phyloP scores from a whole-genome alignment of 1,140 invertebrate species.

The Drosophila ficusphila region DNA sequence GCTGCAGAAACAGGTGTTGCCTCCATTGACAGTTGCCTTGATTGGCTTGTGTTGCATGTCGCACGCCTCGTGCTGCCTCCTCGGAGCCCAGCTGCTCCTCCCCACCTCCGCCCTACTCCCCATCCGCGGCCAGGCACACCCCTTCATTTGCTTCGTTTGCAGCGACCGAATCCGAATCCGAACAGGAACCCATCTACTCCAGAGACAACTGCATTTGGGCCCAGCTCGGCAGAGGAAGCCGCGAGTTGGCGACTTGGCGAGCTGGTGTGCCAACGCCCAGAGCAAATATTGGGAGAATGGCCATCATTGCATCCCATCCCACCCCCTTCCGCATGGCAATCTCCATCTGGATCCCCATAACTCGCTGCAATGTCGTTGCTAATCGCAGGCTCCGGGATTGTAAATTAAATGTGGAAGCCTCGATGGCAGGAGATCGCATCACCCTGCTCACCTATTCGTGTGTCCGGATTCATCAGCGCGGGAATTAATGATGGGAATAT shows the following conservation, averaged over 20 bases:
- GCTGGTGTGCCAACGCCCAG: slow-evolving; percentile 54
- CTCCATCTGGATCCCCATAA: slow-evolving; percentile 39
- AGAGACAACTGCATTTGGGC: slow-evolving; percentile 67
- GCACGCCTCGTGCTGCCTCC: slow-evolving; percentile 46
- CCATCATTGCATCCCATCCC: neutral
- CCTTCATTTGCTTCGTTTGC: slow-evolving; percentile 37
- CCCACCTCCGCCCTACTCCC: slow-evolving; percentile 5
- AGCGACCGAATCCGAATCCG: slow-evolving; percentile 4
- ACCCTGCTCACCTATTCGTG: slow-evolving; percentile 46
- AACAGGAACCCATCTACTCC: slow-evolving; percentile 8
- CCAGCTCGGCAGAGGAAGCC: slow-evolving; percentile 23
- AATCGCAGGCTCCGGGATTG: slow-evolving; percentile 59
- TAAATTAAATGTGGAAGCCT: slow-evolving; percentile 46
- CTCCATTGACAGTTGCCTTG: slow-evolving; percentile 72
- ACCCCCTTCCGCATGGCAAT: slow-evolving; percentile 19
- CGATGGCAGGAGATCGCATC: slow-evolving; percentile 55
- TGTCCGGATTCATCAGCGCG: slow-evolving; percentile 40
- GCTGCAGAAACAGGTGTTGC: slow-evolving; percentile 59
- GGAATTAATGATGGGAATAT: slow-evolving; percentile 36
- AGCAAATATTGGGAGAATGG: slow-evolving; percentile 54
- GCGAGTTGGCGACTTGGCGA: slow-evolving; percentile 37
- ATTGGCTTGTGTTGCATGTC: slow-evolving; percentile 71
- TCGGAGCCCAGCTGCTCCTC: slow-evolving; percentile 5
- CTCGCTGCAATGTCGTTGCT: slow-evolving; percentile 50
- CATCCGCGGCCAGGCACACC: slow-evolving; percentile 47